Evolutionary conservation across 2,888 invertebrate genomes (phyloP), one percentile per base, ranked within the genome.

Genomic region (Sacculina carcini): DNA sequence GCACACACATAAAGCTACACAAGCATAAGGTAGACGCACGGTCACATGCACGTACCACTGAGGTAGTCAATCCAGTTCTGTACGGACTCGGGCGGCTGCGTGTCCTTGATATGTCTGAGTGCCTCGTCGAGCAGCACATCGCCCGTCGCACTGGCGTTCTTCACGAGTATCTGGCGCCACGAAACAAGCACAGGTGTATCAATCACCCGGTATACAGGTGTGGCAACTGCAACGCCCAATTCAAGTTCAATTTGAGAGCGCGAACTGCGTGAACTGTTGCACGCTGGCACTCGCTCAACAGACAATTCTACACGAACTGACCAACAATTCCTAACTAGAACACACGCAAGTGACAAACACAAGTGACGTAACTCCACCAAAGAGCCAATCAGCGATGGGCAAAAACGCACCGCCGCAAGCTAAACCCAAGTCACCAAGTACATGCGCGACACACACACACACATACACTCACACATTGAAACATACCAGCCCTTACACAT

Each of bases 41-140:
- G 10, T 36, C 21, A 19, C 19, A 23, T 21, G 19, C 12, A 57
- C 73, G 66, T 65, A 86, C 90, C 96, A 70, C 92, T 94, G 48
- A 98, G 73, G 70, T 96, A 98, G 72, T 99, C 98, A 67, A 98
- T 90, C 98, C 98, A 98, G 69, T 85, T 87, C 67, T 94, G 94
- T 39, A 96, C 89, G 53, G 86, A 80, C 71, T 98, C 96, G 53
- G 89, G 81, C 40, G 94, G 92, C 63, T 90, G 85, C 42, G 96
- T 98, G 65, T 96, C 96, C 90, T 71, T 86, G 83, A 67, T 86
- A 60, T 73, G 72, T 58, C 69, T 70, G 54, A 74, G 62, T 23
- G 74, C 73, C 62, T 74, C 74, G 60, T 74, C 74, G 57, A 98
- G 70, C 54, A 98, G 70, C 29, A 94, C 96, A 71, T 99, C 98